Conservation (phyloP, 2,113 vertebrate genomes). For the Tretioscincus oriximinensis region DNA sequence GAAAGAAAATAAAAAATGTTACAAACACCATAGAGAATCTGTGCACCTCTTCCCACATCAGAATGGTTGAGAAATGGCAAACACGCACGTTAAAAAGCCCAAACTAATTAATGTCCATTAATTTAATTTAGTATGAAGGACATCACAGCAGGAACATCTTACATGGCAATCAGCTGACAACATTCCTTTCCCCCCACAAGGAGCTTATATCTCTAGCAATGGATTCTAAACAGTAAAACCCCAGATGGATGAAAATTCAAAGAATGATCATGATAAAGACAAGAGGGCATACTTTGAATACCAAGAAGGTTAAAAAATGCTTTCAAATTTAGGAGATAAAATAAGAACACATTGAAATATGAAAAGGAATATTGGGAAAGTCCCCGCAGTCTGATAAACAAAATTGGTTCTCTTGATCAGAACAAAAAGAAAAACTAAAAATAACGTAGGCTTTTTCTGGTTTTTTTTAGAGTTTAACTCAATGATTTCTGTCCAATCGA, state of each 20-base stretch:
- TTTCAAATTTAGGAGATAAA: neutral
- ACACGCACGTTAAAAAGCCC: slow-evolving; percentile 37
- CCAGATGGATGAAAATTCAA: slow-evolving; percentile 34
- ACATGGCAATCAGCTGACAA: slow-evolving; percentile 27
- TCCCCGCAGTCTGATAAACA: neutral
- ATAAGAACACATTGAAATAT: slow-evolving; percentile 7
- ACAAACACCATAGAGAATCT: slow-evolving; percentile 20
- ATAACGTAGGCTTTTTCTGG: neutral
- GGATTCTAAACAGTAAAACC: slow-evolving; percentile 52
- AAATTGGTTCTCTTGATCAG: neutral
- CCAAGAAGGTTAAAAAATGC: slow-evolving; percentile 9
- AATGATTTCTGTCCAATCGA: neutral
- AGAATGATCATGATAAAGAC: slow-evolving; percentile 15
- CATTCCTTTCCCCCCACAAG: slow-evolving; percentile 18
- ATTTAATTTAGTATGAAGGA: slow-evolving; percentile 51
- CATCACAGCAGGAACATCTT: slow-evolving; percentile 44
- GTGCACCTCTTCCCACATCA: slow-evolving; percentile 3
- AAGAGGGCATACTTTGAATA: slow-evolving; percentile 13
- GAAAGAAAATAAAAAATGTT: slow-evolving; percentile 30
- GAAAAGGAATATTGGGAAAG: neutral
- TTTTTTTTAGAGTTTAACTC: neutral
- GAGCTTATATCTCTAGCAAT: slow-evolving; percentile 47
- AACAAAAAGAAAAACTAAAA: neutral
- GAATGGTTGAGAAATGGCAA: slow-evolving; percentile 22
- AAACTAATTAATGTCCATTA: slow-evolving; percentile 43